Percentiles rank a stretch among this genome's conserved stretches.
Conservation (phyloP, 2,113 vertebrate genomes). For the Gyps fulvus region DNA sequence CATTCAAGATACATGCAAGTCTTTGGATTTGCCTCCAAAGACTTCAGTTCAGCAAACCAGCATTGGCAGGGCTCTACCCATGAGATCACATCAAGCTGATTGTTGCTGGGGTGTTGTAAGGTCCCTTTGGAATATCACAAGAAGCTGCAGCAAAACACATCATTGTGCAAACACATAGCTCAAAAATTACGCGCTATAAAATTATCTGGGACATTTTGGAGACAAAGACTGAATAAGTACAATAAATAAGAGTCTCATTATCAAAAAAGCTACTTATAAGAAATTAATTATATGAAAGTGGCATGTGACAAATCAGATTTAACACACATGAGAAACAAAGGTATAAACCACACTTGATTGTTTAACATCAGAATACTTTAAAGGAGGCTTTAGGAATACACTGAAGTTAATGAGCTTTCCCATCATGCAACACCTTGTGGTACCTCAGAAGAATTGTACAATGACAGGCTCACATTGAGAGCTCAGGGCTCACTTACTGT, state of each 20-base stretch:
- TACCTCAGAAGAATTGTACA: not conserved
- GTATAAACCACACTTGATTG: not conserved
- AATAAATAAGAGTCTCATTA: not conserved
- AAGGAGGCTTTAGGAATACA: not conserved
- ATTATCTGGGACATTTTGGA: not conserved
- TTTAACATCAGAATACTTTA: not conserved
- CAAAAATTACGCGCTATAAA: not conserved
- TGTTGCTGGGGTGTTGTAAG: not conserved
- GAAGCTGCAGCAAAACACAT: not conserved
- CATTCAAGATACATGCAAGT: not conserved
- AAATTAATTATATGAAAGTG: not conserved
- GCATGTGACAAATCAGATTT: not conserved
- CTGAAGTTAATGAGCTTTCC: not conserved
- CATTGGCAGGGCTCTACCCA: not conserved
- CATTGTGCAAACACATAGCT: not conserved
- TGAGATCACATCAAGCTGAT: not conserved
- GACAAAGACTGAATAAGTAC: not conserved
- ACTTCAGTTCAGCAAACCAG: not conserved
- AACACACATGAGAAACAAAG: not conserved
- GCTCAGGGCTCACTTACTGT: not conserved
- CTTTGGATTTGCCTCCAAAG: not conserved
- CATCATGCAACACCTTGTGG: not conserved
- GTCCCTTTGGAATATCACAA: not conserved
- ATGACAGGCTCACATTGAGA: not conserved
- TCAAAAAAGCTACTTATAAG: not conserved